Evolutionary conservation across 2,888 invertebrate genomes (phyloP), one percentile per base, ranked within the genome.

Genomic region (Drosophila anceps): DNA sequence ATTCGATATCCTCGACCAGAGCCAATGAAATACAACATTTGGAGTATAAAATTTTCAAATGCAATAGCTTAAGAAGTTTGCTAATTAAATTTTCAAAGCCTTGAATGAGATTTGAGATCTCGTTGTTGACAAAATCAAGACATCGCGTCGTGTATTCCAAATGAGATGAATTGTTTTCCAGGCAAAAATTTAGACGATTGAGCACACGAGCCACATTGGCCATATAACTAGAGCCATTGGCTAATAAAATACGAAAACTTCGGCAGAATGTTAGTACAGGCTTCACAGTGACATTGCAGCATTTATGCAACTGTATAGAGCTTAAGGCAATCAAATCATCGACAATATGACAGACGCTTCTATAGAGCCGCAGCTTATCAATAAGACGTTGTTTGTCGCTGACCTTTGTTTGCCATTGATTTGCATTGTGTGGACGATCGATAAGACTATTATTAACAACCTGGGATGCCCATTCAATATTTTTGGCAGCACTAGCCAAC

Each of bases 231-330:
- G 90, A 74, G 0, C 85, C 79, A 48, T 88, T 83, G 0, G 79
- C 79, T 7, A 91, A 55, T 5, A 91, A 50, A 20, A 76, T 63
- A 9, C 76, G 81, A 12, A 89, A 72, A 59, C 72, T 87, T 10
- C 72, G 81, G 53, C 91, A 91, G 9, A 91, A 41, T 12, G 90
- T 84, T 53, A 76, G 62, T 12, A 84, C 81, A 12, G 91, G 91
- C 43, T 83, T 91, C 48, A 91, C 84, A 0, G 82, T 87, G 18
- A 91, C 85, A 69, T 89, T 90, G 60, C 91, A 91, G 33, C 91
- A 91, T 9, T 73, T 77, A 6, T 84, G 81, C 15, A 91, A 64
- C 51, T 91, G 81, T 6, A 73, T 63, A 1, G 83, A 73, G 33
- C 84, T 86, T 4, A 79, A 70, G 10, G 75, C 68, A 31, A 91